Base-by-base conservation (phyloP, 2,888 invertebrate species). In the Cabera pusaria region DNA sequence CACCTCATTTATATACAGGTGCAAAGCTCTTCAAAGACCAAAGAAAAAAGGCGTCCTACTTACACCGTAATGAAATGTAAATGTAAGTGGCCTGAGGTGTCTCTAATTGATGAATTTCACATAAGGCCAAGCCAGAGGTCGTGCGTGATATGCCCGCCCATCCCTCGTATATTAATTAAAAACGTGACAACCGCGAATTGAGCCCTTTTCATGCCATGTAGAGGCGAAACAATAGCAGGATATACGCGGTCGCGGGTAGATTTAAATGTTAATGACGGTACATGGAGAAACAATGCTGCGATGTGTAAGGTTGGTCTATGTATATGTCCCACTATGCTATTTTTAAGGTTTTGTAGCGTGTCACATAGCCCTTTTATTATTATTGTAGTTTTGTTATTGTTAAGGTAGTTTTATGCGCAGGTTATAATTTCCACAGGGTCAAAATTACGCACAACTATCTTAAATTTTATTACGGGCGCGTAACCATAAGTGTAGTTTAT, bases 81-180 rank as follows among this genome's bases (percentile, higher is more conserved):
- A 59, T 57, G 44, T 48, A 53, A 61, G 55, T 67, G 55, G 42
- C 35, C 16, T 49, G 41, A 39, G 56, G 56, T 60, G 57, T 50
- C 57, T 60, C 55, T 75, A 80, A 79, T 79, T 79, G 79, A 81
- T 73, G 73, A 73, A 74, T 72, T 71, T 67, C 72, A 73, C 63
- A 71, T 62, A 68, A 59, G 56, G 29, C 34, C 55, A 50, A 48
- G 56, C 26, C 61, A 62, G 64, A 64, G 75, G 67, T 61, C 69
- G 61, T 64, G 68, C 70, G 66, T 66, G 67, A 59, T 55, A n/a
- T n/a, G n/a, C n/a, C 56, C 56, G 37, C 44, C 44, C 47, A 44
- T 64, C 71, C 77, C 71, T 74, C 74, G 63, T 78, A 76, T 73
- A 82, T 81, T 83, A 84, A 86, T 85, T 84, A 86, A 86, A 84